phyloP scores from a whole-genome alignment of 2,888 invertebrate genomes.

The Myopa testacea region DNA sequence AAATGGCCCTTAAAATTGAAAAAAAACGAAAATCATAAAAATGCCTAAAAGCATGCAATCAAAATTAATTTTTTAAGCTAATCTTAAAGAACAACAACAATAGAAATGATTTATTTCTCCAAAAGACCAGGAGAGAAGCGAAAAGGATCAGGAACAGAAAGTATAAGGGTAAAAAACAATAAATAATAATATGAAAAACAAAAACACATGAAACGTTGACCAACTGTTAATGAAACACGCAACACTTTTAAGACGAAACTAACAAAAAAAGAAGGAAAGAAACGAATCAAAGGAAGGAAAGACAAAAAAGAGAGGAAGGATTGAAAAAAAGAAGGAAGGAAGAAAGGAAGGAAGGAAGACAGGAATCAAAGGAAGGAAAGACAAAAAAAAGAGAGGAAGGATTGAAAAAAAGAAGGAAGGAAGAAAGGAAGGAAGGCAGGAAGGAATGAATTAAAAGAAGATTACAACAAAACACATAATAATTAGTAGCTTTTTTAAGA shows the following conservation, averaged over 20 bases:
- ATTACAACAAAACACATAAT: slow-evolving; percentile 5
- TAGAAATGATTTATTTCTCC: neutral
- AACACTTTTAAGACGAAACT: neutral
- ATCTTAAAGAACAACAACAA: neutral
- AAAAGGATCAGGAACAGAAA: too few species aligned
- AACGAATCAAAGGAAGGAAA: neutral
- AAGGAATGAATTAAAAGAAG: neutral
- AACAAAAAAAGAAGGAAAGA: neutral
- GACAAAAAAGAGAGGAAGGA: neutral
- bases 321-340: too few species aligned
- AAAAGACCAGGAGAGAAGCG: too few species aligned
- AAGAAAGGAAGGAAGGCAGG: neutral
- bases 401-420: neutral
- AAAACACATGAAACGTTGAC: neutral
- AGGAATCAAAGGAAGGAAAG: neutral
- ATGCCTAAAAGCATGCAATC: neutral
- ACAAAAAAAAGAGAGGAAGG: neutral
- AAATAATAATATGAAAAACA: neutral
- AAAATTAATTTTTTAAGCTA: neutral
- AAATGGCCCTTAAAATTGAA: neutral
- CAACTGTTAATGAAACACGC: slow-evolving; percentile 37
- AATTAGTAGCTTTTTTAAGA: slow-evolving; percentile 38
- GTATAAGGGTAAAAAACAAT: too few species aligned
- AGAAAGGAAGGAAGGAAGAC: neutral
- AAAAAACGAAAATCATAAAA: neutral